phyloP scores from a whole-genome alignment of 1,140 invertebrate species.

The Lasioglossum baleicum region DNA sequence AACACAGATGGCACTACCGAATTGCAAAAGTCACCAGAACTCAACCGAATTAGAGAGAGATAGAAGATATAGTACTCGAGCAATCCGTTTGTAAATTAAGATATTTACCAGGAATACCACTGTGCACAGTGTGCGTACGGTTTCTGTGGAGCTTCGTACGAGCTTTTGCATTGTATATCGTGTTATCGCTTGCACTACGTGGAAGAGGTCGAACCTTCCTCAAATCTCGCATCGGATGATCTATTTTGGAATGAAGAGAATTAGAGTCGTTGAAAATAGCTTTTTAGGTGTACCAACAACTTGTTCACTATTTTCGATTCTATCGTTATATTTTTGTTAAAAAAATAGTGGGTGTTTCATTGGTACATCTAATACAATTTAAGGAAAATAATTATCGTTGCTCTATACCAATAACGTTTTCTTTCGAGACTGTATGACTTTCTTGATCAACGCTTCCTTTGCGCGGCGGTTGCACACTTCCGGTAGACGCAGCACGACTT shows the following conservation, averaged over 20 bases:
- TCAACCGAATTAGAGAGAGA: background rate
- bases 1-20: constrained; percentile 58
- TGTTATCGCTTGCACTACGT: constrained; percentile 76
- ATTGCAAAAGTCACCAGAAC: constrained; percentile 12
- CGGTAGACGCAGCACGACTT: constrained; percentile 76
- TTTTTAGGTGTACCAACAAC: constrained; percentile 10
- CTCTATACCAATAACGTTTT: constrained; percentile 67
- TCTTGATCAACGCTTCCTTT: constrained; percentile 75
- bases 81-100: background rate
- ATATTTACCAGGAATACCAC: constrained; percentile 74
- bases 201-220: constrained; percentile 74
- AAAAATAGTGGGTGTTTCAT: background rate
- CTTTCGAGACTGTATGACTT: constrained; percentile 69
- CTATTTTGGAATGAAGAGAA: constrained; percentile 53
- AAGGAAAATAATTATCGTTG: background rate
- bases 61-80: too few relatives aligned
- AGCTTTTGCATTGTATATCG: constrained; percentile 73
- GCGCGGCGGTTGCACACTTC: constrained; percentile 74
- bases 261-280: background rate
- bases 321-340: too few relatives aligned
- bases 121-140: constrained; percentile 65
- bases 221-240: constrained; percentile 72
- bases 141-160: constrained; percentile 70
- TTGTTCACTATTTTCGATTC: background rate
- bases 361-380: background rate